These are phyloP conservation scores for Gymnogyps californianus DNA, from an alignment of 2,113 vertebrate species.

Conservation along the genomic window DNA sequence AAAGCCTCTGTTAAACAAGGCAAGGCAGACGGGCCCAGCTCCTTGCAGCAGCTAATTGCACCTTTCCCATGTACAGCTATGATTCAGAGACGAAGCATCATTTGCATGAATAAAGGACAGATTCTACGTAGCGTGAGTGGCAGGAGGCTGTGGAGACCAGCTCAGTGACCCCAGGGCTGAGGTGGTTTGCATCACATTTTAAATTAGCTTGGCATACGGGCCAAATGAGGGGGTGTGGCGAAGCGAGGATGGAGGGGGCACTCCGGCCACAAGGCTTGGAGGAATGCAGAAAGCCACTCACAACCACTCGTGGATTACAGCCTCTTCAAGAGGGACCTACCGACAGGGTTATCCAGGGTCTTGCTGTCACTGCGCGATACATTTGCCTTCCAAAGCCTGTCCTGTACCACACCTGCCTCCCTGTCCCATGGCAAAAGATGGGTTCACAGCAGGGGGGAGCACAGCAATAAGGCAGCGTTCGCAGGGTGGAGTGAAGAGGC, in stretches of 20 bases:
- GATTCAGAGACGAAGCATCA: conserved; percentile 28
- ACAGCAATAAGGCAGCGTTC: not conserved
- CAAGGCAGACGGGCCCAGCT: conserved; percentile 58
- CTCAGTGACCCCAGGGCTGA: not conserved
- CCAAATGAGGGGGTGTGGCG: not conserved
- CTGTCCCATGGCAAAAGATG: not conserved
- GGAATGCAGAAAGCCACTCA: not conserved
- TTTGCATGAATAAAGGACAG: conserved; percentile 61
- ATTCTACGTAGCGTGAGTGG: not conserved
- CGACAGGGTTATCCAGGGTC: not conserved
- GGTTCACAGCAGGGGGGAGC: not conserved
- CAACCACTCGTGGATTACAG: not conserved
- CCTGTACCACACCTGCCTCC: not conserved
- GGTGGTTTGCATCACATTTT: not conserved
- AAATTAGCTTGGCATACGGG: not conserved
- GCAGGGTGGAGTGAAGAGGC: not conserved
- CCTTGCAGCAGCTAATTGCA: conserved; percentile 70
- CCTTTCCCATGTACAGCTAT: conserved; percentile 59
- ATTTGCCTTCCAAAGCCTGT: not conserved
- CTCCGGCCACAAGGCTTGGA: not conserved
- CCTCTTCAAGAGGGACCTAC: not conserved
- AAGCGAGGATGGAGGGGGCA: not conserved
- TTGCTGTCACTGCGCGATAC: not conserved
- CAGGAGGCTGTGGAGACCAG: not conserved
- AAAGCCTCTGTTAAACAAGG: conserved; percentile 79